These are phyloP conservation scores for Lomographa bimaculata DNA, from an alignment of 2,888 invertebrate genomes.

Conservation along the genomic window DNA sequence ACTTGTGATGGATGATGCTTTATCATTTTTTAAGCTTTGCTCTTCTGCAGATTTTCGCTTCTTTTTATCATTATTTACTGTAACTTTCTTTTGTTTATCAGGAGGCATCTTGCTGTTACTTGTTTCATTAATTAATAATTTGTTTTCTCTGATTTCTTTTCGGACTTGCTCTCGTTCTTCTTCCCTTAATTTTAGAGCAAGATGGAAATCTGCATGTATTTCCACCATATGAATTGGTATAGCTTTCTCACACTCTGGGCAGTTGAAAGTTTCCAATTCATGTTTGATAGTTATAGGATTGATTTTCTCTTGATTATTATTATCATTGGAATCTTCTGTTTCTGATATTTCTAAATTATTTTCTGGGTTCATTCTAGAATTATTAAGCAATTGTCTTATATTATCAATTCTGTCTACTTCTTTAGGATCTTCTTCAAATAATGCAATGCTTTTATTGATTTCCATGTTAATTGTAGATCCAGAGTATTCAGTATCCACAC, in stretches of 20 bases:
- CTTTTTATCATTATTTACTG: constrained; percentile 27
- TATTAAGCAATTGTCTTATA: constrained; percentile 61
- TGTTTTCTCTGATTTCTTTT: constrained; percentile 48
- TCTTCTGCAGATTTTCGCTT: constrained; percentile 37
- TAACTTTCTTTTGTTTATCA: constrained; percentile 29
- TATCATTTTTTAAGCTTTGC: constrained; percentile 45
- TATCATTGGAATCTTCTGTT: background rate
- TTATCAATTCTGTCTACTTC: constrained; percentile 56
- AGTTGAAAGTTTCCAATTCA: constrained; percentile 57
- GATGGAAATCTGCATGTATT: constrained; percentile 90
- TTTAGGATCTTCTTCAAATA: constrained; percentile 67
- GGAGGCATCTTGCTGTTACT: constrained; percentile 20
- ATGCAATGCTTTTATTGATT: constrained; percentile 73
- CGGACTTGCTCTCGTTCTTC: constrained; percentile 71
- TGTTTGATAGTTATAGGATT: background rate
- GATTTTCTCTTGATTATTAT: constrained; percentile 1
- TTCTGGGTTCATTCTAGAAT: constrained; percentile 37
- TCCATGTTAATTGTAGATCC: constrained; percentile 74
- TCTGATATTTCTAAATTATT: constrained; percentile 19
- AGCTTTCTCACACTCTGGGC: constrained; percentile 86
- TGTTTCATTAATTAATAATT: constrained; percentile 13
- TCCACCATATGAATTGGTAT: constrained; percentile 82
- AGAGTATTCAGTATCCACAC: constrained; percentile 68
- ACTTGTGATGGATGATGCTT: constrained; percentile 53
- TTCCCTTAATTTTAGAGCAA: constrained; percentile 86